Percentiles rank a stretch among this genome's conserved stretches.
Conservation (phyloP, 2,113 vertebrate genomes). For the Sarotherodon lohbergeri region DNA sequence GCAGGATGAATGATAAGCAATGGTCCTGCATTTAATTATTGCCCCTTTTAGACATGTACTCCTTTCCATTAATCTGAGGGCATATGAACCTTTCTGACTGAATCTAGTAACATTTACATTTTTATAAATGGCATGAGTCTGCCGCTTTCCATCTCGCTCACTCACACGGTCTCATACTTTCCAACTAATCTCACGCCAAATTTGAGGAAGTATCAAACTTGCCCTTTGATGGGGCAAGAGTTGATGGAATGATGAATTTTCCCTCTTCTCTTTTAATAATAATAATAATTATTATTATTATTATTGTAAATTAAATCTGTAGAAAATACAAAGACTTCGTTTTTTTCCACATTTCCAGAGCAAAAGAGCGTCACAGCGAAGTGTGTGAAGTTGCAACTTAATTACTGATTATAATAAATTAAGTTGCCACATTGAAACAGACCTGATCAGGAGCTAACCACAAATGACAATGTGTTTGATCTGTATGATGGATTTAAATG, state of each 20-base stretch:
- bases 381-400: neutral
- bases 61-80: neutral
- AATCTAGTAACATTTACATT: neutral
- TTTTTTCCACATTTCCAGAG: neutral
- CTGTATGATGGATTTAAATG: neutral
- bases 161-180: neutral
- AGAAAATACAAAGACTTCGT: neutral
- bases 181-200: neutral
- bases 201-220: neutral
- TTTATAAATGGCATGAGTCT: neutral
- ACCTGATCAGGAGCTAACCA: neutral
- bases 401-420: neutral
- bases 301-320: neutral
- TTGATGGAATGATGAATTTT: neutral
- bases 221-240: neutral
- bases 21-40: neutral
- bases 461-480: neutral
- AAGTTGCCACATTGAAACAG: neutral
- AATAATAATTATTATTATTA: rapidly evolving
- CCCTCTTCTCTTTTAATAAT: neutral
- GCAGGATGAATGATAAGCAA: neutral
- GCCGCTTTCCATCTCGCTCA: neutral
- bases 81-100: neutral
- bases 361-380: neutral
- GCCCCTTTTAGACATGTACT: neutral